A percentile compares a stretch with the other conserved stretches of the same genome.
Evolutionary conservation across 2,113 vertebrate genomes (phyloP).

Genomic region (Arizona elegans): DNA sequence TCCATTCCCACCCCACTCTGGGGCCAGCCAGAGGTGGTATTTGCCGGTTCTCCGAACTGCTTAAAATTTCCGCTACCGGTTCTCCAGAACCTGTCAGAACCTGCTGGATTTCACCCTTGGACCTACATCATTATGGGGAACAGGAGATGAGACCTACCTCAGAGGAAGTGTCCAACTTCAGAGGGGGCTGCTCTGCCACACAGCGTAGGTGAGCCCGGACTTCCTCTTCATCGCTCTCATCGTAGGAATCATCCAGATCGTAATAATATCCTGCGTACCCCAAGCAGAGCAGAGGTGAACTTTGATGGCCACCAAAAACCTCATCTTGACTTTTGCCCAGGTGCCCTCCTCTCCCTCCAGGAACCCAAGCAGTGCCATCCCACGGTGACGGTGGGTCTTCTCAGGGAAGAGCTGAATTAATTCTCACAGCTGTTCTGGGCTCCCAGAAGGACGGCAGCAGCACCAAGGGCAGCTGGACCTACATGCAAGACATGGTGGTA

Average conservation of each 20-base stretch:
- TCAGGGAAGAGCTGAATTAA: background rate
- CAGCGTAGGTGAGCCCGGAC: conserved; percentile 92
- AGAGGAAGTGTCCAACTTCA: conserved; percentile 91
- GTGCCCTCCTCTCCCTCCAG: too few relatives aligned
- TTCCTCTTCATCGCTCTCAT: conserved; percentile 96
- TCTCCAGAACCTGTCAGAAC: too few relatives aligned
- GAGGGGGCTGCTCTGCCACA: conserved; percentile 90
- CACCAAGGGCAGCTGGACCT: background rate
- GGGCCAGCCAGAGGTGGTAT: too few relatives aligned
- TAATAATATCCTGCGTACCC: conserved; percentile 88
- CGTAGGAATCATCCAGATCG: conserved; percentile 95
- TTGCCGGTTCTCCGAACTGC: too few relatives aligned
- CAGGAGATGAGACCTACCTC: conserved; percentile 74
- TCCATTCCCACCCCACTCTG: too few relatives aligned
- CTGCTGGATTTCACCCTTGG: too few relatives aligned
- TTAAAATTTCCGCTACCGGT: too few relatives aligned
- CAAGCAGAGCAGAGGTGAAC: background rate
- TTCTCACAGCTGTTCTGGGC: background rate
- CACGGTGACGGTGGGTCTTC: background rate
- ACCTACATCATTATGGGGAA: too few relatives aligned
- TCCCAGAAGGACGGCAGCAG: accelerated
- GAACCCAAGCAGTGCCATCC: background rate
- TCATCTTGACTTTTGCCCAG: too few relatives aligned
- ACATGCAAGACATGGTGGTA: background rate
- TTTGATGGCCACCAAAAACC: background rate